A percentile compares a stretch with the other conserved stretches of the same genome.
Evolutionary conservation across 2,888 invertebrate species (phyloP).

Genomic region (Agelastica alni): DNA sequence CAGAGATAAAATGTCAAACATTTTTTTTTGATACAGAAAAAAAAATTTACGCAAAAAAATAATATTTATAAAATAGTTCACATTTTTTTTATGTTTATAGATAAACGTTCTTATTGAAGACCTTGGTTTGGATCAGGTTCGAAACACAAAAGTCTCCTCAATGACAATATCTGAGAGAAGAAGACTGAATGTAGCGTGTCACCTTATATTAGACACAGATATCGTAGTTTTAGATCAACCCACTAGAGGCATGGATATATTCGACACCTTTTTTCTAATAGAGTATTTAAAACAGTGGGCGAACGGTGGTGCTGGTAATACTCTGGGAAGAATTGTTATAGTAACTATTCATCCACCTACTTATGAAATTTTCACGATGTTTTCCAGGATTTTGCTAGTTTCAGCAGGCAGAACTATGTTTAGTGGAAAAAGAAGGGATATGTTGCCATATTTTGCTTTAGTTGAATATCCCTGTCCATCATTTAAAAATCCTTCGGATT

Average conservation of each 20-base stretch:
- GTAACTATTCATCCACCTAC: conserved; percentile 93
- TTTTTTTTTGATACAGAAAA: too few species aligned
- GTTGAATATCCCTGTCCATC: conserved; percentile 94
- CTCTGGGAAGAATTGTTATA: conserved; percentile 76
- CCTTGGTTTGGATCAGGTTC: conserved; percentile 85
- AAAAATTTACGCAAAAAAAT: too few species aligned
- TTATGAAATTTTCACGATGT: conserved; percentile 94
- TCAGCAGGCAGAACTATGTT: conserved; percentile 92
- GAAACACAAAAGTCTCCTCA: conserved; percentile 82
- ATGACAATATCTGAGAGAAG: conserved; percentile 87
- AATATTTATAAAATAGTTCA: too few species aligned
- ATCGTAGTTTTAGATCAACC: conserved; percentile 88
- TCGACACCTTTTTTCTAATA: conserved; percentile 93
- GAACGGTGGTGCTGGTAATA: conserved; percentile 55
- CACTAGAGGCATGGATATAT: conserved; percentile 86
- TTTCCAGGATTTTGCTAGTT: conserved; percentile 81
- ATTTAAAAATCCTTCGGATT: conserved; percentile 95
- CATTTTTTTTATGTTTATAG: conserved; percentile 57
- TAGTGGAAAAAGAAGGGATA: conserved; percentile 84
- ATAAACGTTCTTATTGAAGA: conserved; percentile 90
- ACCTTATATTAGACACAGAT: conserved; percentile 83
- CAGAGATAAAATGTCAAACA: too few species aligned
- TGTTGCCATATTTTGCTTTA: conserved; percentile 87
- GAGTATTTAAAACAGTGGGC: conserved; percentile 95
- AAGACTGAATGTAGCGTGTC: conserved; percentile 86